phyloP scores from a whole-genome alignment of 1,140 invertebrate species.

The Anoplolepis gracilipes region DNA sequence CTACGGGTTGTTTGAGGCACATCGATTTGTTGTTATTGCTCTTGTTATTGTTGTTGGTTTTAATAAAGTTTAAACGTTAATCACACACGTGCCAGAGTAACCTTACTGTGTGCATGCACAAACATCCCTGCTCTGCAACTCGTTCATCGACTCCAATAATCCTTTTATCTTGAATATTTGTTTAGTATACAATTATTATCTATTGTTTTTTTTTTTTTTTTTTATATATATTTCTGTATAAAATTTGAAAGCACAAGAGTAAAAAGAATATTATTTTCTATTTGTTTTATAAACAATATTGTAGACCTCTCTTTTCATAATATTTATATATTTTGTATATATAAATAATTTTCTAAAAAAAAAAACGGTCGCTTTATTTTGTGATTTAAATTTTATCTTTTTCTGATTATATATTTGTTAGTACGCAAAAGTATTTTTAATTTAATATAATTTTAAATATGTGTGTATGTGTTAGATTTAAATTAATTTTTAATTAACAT shows the following conservation, averaged over 20 bases:
- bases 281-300: not conserved
- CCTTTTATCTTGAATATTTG: not conserved
- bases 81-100: not conserved
- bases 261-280: not conserved
- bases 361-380: no score
- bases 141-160: not conserved
- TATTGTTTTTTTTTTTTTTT: no score
- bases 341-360: no score
- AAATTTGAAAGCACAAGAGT: no score
- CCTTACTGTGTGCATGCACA: not conserved
- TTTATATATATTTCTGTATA: no score
- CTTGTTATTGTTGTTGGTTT: slow-evolving; percentile 76
- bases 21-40: slow-evolving; percentile 71
- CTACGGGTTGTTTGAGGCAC: slow-evolving; percentile 59
- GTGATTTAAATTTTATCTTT: no score
- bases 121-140: not conserved
- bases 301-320: not conserved
- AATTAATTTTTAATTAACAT: slow-evolving; percentile 5
- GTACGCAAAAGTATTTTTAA: not conserved
- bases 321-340: not conserved
- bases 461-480: no score
- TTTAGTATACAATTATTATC: not conserved
- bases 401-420: no score
- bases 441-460: not conserved
- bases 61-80: slow-evolving; percentile 76